Evolutionary conservation across 2,888 invertebrate genomes (phyloP), one percentile per base, ranked within the genome.

Genomic region (Agapostemon virescens): DNA sequence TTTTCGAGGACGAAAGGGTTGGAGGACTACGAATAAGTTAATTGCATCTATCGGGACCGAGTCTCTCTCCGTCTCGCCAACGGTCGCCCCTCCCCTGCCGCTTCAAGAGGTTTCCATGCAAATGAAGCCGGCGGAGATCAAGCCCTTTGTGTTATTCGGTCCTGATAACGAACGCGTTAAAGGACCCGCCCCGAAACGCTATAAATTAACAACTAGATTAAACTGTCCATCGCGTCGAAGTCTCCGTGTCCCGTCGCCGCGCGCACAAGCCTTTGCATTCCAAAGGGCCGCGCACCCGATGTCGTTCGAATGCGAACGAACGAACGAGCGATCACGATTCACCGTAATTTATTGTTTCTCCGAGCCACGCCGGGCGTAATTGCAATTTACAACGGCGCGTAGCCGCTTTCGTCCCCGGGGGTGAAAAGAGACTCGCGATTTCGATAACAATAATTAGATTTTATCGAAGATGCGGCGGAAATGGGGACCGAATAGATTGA

Each of bases 151-250:
- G 83, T 86, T 78, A 84, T 84, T 85, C 86, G 78, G 64, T 38
- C 40, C 82, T 83, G 87, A 87, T 87, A 86, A 84, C 82, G 83
- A 79, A 79, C 84, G 85, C 74, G 84, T 85, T 86, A 86, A 85
- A 83, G 86, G 84, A 84, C 80, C 71, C 82, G 42, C 72, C 71
- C 74, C 77, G 84, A 79, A 85, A 82, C 81, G 85, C 82, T 84
- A 85, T 87, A 88, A 88, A 89, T 89, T 88, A 89, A 88, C 89
- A 88, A 88, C 86, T 88, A 88, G 82, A 88, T 89, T 88, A 88
- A 89, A 88, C 79, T 82, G 81, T 81, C 81, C 81, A 61, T 81
- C 84, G 33, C 61, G 79, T 49, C 64, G 38, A 33, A 49, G 70
- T 73, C 63, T 20, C 67, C 45, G 42, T 58, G 69, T 68, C 49